Conservation (phyloP, 2,888 invertebrate species). For the Thera britannica region DNA sequence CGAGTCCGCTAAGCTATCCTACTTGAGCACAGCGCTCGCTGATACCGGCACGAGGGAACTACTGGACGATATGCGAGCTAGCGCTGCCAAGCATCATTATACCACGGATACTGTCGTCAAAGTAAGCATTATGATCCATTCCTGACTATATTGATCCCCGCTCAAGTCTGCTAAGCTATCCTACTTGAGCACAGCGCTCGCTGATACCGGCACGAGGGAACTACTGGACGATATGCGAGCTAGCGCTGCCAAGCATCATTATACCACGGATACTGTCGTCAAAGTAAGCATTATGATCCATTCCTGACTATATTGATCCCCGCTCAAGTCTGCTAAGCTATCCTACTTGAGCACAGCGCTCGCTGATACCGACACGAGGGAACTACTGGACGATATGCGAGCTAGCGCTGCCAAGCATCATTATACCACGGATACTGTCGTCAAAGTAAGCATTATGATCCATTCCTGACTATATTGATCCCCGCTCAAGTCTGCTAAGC, state of each 20-base stretch:
- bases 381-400: conserved; percentile 91
- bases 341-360: conserved; percentile 91
- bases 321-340: conserved; percentile 91
- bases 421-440: conserved; percentile 94
- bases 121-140: conserved; percentile 86
- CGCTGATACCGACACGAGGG: conserved; percentile 89
- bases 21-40: conserved; percentile 90
- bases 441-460: conserved; percentile 85
- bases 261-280: conserved; percentile 94
- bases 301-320: conserved; percentile 93
- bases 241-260: conserved; percentile 92
- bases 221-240: conserved; percentile 92
- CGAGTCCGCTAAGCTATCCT: conserved; percentile 91
- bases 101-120: conserved; percentile 95
- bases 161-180: conserved; percentile 92
- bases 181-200: conserved; percentile 90
- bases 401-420: conserved; percentile 93
- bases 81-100: conserved; percentile 92
- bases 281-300: conserved; percentile 85
- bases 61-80: conserved; percentile 92
- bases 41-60: conserved; percentile 89
- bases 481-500: conserved; percentile 92
- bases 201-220: conserved; percentile 89
- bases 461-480: conserved; percentile 92
- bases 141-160: conserved; percentile 91